A percentile compares a stretch with the other conserved stretches of the same genome.
Conservation (phyloP, 2,113 vertebrate species). For the Oreochromis aureus region DNA sequence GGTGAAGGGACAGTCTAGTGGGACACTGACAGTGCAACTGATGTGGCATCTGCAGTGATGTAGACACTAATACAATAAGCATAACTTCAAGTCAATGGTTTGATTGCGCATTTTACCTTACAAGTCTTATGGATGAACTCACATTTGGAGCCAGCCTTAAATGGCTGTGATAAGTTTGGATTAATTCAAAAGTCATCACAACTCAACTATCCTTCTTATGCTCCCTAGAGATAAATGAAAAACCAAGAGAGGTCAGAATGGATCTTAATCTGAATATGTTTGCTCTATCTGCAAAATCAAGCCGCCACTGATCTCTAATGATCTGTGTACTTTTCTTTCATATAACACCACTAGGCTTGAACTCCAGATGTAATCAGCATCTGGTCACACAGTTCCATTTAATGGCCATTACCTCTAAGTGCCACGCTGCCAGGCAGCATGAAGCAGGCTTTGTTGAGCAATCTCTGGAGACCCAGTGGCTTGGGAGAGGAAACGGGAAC, state of each 20-base stretch:
- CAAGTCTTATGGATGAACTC: neutral
- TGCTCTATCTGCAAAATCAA: neutral
- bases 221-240: neutral
- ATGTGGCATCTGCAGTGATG: neutral
- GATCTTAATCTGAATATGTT: neutral
- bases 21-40: neutral
- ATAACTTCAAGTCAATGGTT: neutral
- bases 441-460: slow-evolving; percentile 51
- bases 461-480: slow-evolving; percentile 28
- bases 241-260: neutral
- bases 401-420: slow-evolving; percentile 52
- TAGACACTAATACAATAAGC: neutral
- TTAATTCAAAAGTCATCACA: neutral
- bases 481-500: slow-evolving; percentile 50
- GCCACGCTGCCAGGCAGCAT: slow-evolving; percentile 38
- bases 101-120: neutral
- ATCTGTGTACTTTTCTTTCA: neutral
- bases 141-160: neutral
- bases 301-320: neutral
- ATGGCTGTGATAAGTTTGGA: neutral
- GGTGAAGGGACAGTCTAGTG: neutral
- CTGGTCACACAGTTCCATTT: slow-evolving; percentile 51
- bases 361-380: slow-evolving; percentile 55
- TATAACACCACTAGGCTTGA: neutral
- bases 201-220: neutral